Evolutionary conservation across 1,140 invertebrate genomes (phyloP), one percentile per base, ranked within the genome.

Genomic region (Drosophila albomicans): DNA sequence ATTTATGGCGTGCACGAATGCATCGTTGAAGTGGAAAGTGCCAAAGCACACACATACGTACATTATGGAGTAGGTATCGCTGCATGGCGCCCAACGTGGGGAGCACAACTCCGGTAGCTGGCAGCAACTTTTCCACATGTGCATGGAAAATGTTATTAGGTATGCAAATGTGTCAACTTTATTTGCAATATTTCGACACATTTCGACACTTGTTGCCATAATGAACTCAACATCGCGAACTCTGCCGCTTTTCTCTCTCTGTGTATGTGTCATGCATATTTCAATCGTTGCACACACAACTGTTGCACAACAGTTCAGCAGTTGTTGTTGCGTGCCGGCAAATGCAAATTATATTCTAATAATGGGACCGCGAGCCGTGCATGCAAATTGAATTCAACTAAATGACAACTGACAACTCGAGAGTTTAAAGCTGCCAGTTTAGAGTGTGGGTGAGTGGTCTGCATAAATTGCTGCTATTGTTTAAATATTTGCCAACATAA

Each of bases 401-500:
- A 84, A 86, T 75, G 68, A 81, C 74, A 84, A 78, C 15, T 76
- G 74, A 51, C 57, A 51, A 25, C 16, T 11, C 6, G 30, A 16
- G 46, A 57, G 46, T 62, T 78, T 80, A 74, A 88, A 88, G 82
- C 43, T 13, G 35, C 16, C 25, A 3, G 5, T 52, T 5, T 6
- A 7, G 41, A 49, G 8, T 63, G 35, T 45, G 51, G 48, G 54
- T 59, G 61, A 70, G 62, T 11, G 45, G 35, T 77, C 54, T 75
- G 75, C 69, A 89, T 89, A 89, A 88, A 91, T 89, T 84, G 82
- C 79, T 46, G 80, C 80, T 76, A 91, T 91, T 91, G 90, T 90
- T 87, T 91, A 91, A 91, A 91, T 91, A 91, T 91, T 91, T 91
- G 89, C 86, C 80, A 78, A 90, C 90, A 90, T 91, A 90, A 91